Conservation (phyloP, 2,888 invertebrate genomes). For the Epiperipatus broadwayi region DNA sequence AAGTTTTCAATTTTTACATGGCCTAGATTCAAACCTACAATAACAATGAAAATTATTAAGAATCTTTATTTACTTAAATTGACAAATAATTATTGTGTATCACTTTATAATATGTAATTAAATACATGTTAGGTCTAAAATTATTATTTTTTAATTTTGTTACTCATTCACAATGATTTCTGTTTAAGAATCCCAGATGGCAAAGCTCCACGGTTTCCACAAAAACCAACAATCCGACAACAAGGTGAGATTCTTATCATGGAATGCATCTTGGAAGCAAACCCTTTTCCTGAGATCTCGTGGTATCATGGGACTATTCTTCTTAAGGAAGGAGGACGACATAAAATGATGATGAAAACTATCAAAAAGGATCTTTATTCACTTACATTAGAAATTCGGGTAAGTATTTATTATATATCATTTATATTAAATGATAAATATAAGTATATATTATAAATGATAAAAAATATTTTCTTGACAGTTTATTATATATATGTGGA, state of each 20-base stretch:
- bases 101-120: too few relatives aligned
- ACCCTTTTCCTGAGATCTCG: slow-evolving; percentile 79
- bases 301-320: slow-evolving; percentile 67
- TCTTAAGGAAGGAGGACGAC: slow-evolving; percentile 48
- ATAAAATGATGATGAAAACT: slow-evolving; percentile 73
- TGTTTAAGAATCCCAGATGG: slow-evolving; percentile 62
- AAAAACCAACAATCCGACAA: slow-evolving; percentile 86
- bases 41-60: too few relatives aligned
- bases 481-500: too few relatives aligned
- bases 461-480: too few relatives aligned
- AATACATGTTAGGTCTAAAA: background rate
- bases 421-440: too few relatives aligned
- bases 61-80: too few relatives aligned
- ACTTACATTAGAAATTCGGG: slow-evolving; percentile 71
- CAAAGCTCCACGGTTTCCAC: slow-evolving; percentile 84
- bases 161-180: slow-evolving; percentile 30
- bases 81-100: too few relatives aligned
- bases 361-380: slow-evolving; percentile 74
- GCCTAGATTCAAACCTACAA: too few relatives aligned
- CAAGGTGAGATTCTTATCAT: slow-evolving; percentile 72
- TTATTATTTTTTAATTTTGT: slow-evolving; percentile 18
- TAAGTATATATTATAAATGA: too few relatives aligned
- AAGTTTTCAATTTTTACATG: too few relatives aligned
- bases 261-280: slow-evolving; percentile 87
- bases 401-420: too few relatives aligned